Base-by-base conservation (phyloP, 2,113 vertebrate genomes). In the Paramisgurnus dabryanus region DNA sequence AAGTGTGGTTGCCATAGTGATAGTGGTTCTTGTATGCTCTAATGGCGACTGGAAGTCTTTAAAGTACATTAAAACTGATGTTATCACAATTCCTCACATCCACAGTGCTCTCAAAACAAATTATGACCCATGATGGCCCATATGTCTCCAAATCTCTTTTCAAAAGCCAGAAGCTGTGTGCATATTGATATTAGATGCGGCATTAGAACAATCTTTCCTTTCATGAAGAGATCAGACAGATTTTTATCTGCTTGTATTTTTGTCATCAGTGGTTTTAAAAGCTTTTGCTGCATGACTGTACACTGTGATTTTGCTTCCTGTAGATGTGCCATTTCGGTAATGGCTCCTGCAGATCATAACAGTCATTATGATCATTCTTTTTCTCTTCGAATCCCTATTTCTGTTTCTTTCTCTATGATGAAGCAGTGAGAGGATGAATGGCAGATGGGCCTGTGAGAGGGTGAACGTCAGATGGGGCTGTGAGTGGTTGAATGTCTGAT, bases 201-300 rank as follows among this genome's bases (percentile, higher is more conserved):
- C 60, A 71, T 55, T 66, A 65, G 34, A 50, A 43, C 40, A 27
- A 63, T 67, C 65, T n/a, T 75, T 76, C 53, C 17, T 69, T 68
- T 67, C 75, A 67, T 68, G 53, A 50, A 15, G 7, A 34, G 47
- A 43, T 65, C 41, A 53, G 43, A 9, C 41, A 55, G 78, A 67
- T 40, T 60, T 60, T 69, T 67, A 68, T 76, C 80, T 61, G 71
- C 58, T 49, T 45, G 50, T 76, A 68, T 81, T 13, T 75, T 45
- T 75, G 65, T 81, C 65, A 77, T 55, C 45, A 66, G 45, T 17
- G 74, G 53, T 68, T 76, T 81, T 81, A 81, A 81, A 58, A 64
- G 80, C 71, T 80, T 53, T 80, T 73, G 67, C 57, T 18, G 57
- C 18, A 6, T 10, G 50, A 9, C 79, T 67, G 69, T 66, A 41